Percentiles rank a stretch among this genome's conserved stretches.
These are phyloP conservation scores for Manis pentadactyla DNA, from an alignment of 2,797 vertebrate genomes.

Conservation along the genomic window DNA sequence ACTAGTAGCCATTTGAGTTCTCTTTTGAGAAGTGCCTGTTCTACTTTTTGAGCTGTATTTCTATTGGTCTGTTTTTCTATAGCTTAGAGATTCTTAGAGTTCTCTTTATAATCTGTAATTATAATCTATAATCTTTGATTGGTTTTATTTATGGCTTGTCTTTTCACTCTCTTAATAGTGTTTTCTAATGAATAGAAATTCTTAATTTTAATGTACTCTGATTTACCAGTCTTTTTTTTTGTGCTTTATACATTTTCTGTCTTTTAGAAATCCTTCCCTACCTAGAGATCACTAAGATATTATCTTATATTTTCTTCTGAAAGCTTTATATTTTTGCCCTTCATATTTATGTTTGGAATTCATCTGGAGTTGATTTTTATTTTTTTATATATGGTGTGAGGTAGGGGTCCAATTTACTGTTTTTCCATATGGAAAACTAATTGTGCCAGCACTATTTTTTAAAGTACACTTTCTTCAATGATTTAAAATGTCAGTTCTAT, in stretches of 20 bases:
- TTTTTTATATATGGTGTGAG: not conserved
- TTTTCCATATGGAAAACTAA: constrained; percentile 28
- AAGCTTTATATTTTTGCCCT: constrained; percentile 10
- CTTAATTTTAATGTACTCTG: constrained; percentile 40
- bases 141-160: not conserved
- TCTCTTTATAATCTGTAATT: not conserved
- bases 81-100: not conserved
- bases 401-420: not conserved
- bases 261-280: constrained; percentile 25
- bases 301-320: not conserved
- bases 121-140: not conserved
- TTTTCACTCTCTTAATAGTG: not conserved
- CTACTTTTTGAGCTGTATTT: constrained; percentile 37
- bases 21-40: constrained; percentile 30
- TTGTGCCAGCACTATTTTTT: not conserved
- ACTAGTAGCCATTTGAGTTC: not conserved
- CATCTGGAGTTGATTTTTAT: not conserved
- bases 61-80: not conserved
- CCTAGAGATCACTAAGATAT: not conserved
- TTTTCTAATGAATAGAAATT: constrained; percentile 43
- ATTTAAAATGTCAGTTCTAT: constrained; percentile 37
- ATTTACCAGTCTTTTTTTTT: constrained; percentile 8
- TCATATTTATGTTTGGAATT: constrained; percentile 22
- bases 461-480: constrained; percentile 15
- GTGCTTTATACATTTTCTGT: constrained; percentile 25